Evolutionary conservation across 2,797 vertebrate genomes (phyloP), one percentile per base, ranked within the genome.

Genomic region (Huso huso): DNA sequence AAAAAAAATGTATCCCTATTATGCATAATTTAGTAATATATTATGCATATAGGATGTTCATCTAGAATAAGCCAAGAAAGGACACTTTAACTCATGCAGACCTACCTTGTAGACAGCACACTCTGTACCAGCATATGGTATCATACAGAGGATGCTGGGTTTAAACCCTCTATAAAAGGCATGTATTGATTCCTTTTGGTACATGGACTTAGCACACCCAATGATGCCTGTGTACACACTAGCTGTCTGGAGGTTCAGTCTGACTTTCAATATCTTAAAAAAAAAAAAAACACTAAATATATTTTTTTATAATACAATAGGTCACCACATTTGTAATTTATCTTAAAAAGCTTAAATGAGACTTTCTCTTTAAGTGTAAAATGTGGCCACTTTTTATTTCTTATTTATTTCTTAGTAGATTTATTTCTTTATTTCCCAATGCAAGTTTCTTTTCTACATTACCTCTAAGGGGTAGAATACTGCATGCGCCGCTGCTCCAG

Each of bases 381-480:
- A 37, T 37, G 37, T 37, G 37, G 37, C 37, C 37, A 37, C 37
- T 37, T 37, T 37, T 37, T 18, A 18, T 18, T 18, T 18, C 1
- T 18, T 18, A 18, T 18, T 18, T 18, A 18, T 18, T 18, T 18
- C 1, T 18, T 18, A 18, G 18, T 1, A 18, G 18, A 18, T 18
- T 18, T 18, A 18, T 18, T 18, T 18, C 18, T 18, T 37, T 37
- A 37, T 37, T 37, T 37, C 5, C 4, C 37, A 37, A 37, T 37
- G 37, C 37, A 37, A 5, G 37, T 37, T 37, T 37, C 37, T 73
- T 70, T 66, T 76, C 75, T 79, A 70, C 72, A 75, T 78, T 80
- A 90, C 88, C 88, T 90, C 88, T 79, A 90, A 81, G 15, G 88
- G 88, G 74, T 89, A 90, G 83, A 90, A 90, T 69, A 72, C 81